A percentile compares a stretch with the other conserved stretches of the same genome.
These are phyloP conservation scores for Nettapus auritus DNA, from an alignment of 2,113 vertebrate species.

Conservation along the genomic window DNA sequence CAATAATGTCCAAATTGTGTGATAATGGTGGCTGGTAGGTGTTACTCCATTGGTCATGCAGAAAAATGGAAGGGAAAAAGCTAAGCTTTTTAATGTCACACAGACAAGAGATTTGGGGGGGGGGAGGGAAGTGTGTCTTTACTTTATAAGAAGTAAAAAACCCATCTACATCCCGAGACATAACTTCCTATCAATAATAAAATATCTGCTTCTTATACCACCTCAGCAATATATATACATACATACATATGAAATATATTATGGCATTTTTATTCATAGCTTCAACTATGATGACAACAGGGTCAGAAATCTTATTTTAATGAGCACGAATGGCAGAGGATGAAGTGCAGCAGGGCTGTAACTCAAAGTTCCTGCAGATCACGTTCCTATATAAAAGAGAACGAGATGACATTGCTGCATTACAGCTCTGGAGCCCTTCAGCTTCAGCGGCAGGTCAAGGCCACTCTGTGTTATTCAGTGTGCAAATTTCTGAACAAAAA, in stretches of 20 bases:
- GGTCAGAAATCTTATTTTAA: neutral
- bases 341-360: neutral
- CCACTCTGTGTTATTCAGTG: rapidly evolving
- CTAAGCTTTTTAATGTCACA: neutral
- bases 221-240: neutral
- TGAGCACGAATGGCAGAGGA: neutral
- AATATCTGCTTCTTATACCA: neutral
- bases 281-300: neutral
- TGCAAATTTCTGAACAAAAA: neutral
- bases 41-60: neutral
- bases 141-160: neutral
- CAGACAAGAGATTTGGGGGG: neutral
- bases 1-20: neutral
- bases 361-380: neutral
- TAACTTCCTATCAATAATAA: neutral
- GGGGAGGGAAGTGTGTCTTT: neutral
- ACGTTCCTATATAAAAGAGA: rapidly evolving
- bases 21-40: neutral
- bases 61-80: neutral
- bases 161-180: neutral
- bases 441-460: rapidly evolving
- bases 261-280: neutral
- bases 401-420: neutral
- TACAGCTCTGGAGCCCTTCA: neutral
- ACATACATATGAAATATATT: neutral